Evolutionary conservation across 1,140 invertebrate species (phyloP), one percentile per base, ranked within the genome.

Genomic region (Drosophila sulfurigaster): DNA sequence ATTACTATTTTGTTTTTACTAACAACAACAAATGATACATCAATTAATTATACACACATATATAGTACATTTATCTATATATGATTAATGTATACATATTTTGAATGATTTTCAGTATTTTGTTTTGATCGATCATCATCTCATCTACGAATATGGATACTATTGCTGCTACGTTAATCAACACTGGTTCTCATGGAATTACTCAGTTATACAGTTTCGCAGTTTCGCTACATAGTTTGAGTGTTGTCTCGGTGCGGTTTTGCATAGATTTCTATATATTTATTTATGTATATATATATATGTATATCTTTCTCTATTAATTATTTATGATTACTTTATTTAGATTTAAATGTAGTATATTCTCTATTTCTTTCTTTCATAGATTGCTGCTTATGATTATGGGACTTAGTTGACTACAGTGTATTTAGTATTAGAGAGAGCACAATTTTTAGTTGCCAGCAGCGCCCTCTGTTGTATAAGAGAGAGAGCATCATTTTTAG

Each of bases 1-100:
- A 20, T 28, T 43, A 54, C 28, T 54, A 20, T 52, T 49, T 38
- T 11, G 1, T 8, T 65, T 76, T 32, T 57, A 56, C 16, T 52
- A 54, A 73, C 38, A 85, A 78, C 75, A 82, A 79, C 74, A 83
- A 70, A 58, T 56, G 45, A 54, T 63, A 58, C 52, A 74, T 30
- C 67, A 73, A 52, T 41, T 56, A 66, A 49, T 54, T 66, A 68
- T 59, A 52, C 49, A 71, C 59, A 54, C 25, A 65, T 77, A 64
- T 64, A 76, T 64, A 30, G 30, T 56, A 10, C 11, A 30, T 62
- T 45, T 10, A 57, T 76, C 51, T 75, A 60, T 79, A 78, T 63
- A 52, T 65, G 35, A 56, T 25, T 38, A 38, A 10, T 38, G 35
- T 10, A 38, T 46, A 15, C 11, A 52, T 51, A 30, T 25, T 28